These are phyloP conservation scores for Prunella fulvescens DNA, from an alignment of 2,113 vertebrate genomes.

Conservation along the genomic window DNA sequence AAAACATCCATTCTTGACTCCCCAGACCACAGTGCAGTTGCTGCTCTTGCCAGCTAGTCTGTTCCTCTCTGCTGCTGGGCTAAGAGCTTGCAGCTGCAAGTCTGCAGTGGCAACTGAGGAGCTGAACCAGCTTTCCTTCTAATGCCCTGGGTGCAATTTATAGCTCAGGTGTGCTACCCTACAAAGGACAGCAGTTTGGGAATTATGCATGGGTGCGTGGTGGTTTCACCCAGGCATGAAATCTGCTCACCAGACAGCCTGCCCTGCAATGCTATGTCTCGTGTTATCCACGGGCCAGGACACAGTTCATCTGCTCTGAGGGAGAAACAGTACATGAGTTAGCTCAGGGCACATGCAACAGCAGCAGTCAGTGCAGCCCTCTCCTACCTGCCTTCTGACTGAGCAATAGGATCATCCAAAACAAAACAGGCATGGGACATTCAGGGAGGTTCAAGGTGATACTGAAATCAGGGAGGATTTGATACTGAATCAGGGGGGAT, in stretches of 20 bases:
- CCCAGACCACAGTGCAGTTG: background rate
- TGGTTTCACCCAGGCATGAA: background rate
- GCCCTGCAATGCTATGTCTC: background rate
- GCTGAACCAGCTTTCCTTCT: background rate
- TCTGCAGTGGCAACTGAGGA: background rate
- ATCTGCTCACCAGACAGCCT: background rate
- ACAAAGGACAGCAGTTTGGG: background rate
- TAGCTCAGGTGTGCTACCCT: background rate
- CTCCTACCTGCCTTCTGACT: background rate
- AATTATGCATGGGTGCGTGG: rapidly evolving
- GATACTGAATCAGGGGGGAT: no score
- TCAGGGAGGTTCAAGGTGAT: background rate
- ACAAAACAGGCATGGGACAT: background rate
- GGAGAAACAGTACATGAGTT: background rate
- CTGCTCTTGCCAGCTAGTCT: background rate
- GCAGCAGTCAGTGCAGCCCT: background rate
- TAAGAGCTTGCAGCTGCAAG: background rate
- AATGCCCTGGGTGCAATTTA: background rate
- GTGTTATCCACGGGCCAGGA: rapidly evolving
- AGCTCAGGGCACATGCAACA: background rate
- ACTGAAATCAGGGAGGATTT: background rate
- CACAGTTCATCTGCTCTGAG: background rate
- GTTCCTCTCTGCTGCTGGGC: background rate
- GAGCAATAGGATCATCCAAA: background rate
- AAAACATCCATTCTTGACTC: background rate